Conservation (phyloP, 2,888 invertebrate species). For the Clostera curtula region DNA sequence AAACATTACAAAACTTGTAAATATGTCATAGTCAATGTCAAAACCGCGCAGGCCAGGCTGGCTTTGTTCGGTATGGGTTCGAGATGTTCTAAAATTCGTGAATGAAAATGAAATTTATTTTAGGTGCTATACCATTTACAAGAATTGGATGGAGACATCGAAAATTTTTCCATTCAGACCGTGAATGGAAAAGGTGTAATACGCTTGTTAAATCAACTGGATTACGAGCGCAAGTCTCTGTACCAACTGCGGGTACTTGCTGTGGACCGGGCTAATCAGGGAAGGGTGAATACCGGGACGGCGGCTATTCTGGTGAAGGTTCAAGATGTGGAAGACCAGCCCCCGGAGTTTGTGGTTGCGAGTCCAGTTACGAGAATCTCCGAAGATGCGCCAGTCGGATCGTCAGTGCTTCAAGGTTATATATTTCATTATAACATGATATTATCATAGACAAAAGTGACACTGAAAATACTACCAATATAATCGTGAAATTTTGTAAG, state of each 20-base stretch:
- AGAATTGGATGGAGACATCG: conserved; percentile 85
- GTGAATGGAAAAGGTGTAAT: conserved; percentile 90
- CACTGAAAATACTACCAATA: no score
- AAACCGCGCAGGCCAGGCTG: no score
- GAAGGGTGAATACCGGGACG: conserved; percentile 90
- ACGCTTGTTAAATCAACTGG: conserved; percentile 82
- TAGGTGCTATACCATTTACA: conserved; percentile 89
- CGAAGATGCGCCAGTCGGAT: conserved; percentile 88
- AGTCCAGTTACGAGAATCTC: conserved; percentile 91
- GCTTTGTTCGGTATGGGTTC: no score
- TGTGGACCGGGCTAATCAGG: conserved; percentile 88
- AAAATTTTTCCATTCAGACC: conserved; percentile 86
- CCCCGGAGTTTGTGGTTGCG: conserved; percentile 91
- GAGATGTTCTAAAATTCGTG: no score
- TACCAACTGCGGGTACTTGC: conserved; percentile 90
- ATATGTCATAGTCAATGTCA: no score
- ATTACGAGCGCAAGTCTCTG: conserved; percentile 90
- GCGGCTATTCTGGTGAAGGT: conserved; percentile 89
- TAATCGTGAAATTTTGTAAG: no score
- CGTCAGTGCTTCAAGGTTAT: conserved; percentile 87
- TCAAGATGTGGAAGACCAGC: conserved; percentile 93
- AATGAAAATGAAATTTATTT: conserved; percentile 13
- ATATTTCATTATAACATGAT: neutral
- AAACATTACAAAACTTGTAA: no score
- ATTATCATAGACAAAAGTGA: no score